phyloP scores from a whole-genome alignment of 2,888 invertebrate genomes.

The Macaria notata region DNA sequence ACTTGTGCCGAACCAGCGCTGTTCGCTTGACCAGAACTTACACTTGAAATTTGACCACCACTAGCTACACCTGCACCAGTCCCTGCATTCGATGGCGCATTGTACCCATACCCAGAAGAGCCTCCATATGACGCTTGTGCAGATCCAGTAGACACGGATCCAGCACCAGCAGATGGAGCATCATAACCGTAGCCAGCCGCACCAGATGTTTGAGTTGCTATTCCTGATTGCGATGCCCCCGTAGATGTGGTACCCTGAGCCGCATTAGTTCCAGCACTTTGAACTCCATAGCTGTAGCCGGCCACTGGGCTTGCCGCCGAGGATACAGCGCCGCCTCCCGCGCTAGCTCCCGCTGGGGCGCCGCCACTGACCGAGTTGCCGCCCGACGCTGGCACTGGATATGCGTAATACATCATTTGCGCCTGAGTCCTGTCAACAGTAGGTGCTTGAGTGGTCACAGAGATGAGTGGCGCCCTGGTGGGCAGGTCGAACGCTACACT shows the following conservation, averaged over 20 bases:
- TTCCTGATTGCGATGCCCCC: conserved; percentile 22
- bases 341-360: conserved; percentile 37
- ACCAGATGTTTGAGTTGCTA: conserved; percentile 10
- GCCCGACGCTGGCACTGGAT: conserved; percentile 55
- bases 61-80: conserved; percentile 9
- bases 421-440: conserved; percentile 65
- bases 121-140: neutral
- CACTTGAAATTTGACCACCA: conserved; percentile 10
- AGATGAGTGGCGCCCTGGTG: conserved; percentile 44
- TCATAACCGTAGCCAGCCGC: conserved; percentile 40
- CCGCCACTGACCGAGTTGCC: conserved; percentile 50
- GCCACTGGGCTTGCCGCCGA: conserved; percentile 18
- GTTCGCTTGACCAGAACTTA: conserved; percentile 14
- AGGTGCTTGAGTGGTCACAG: conserved; percentile 59
- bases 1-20: conserved; percentile 20
- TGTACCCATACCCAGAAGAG: neutral
- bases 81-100: conserved; percentile 2
- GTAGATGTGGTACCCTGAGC: conserved; percentile 15
- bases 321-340: conserved; percentile 26
- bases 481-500: conserved; percentile 69
- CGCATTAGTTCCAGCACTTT: conserved; percentile 24
- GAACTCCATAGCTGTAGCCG: conserved; percentile 49
- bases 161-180: conserved; percentile 21
- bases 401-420: conserved; percentile 74
- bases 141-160: neutral